A percentile compares a stretch with the other conserved stretches of the same genome.
phyloP scores from a whole-genome alignment of 2,797 vertebrate genomes.

The Myotis findleyi region DNA sequence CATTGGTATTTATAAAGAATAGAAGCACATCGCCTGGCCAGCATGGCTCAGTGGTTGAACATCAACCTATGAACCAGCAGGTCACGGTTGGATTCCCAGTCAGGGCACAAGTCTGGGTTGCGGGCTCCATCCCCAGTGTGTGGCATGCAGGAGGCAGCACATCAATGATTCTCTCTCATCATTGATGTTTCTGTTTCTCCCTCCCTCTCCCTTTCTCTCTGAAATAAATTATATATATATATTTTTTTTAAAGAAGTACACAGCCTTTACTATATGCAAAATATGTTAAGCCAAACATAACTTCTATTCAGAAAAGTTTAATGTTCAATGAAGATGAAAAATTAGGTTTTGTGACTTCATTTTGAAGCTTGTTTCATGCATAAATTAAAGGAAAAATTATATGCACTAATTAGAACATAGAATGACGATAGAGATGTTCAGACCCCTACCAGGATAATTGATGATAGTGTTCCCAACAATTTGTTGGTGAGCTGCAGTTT shows the following conservation, averaged over 20 bases:
- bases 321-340: constrained; percentile 66
- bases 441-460: background rate
- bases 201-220: too few species aligned
- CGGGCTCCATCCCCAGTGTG: too few species aligned
- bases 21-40: too few species aligned
- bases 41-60: too few species aligned
- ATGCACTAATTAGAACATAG: constrained; percentile 13
- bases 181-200: too few species aligned
- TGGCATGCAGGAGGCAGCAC: too few species aligned
- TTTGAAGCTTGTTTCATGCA: constrained; percentile 40
- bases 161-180: too few species aligned
- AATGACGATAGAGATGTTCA: constrained; percentile 61
- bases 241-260: background rate
- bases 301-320: constrained; percentile 70
- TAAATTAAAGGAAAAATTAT: constrained; percentile 59
- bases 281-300: constrained; percentile 68
- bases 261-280: constrained; percentile 66
- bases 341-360: constrained; percentile 51
- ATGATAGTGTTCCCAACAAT: constrained; percentile 25
- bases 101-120: too few species aligned
- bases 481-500: background rate
- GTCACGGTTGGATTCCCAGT: too few species aligned
- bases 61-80: too few species aligned
- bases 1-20: constrained; percentile 60
- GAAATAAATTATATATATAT: too few species aligned